Evolutionary conservation across 2,797 vertebrate genomes (phyloP).

Genomic region (Aphelocoma californica): DNA sequence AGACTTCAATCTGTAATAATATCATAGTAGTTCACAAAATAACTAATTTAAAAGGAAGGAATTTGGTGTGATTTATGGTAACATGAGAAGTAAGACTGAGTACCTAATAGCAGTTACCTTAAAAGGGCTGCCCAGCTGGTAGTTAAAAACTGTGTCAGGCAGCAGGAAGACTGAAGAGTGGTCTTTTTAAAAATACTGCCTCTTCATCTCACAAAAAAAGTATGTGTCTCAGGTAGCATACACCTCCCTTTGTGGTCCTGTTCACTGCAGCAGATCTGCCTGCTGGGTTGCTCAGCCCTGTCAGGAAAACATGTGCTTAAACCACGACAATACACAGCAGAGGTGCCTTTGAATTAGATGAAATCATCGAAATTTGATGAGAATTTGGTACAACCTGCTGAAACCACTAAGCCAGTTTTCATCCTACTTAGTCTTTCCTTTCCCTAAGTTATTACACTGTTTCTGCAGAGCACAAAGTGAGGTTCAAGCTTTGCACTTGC

Average conservation of each 20-base stretch:
- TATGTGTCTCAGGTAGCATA: not conserved
- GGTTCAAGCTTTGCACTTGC: not conserved
- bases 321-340: not conserved
- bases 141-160: not conserved
- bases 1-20: not conserved
- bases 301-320: not conserved
- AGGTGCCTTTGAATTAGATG: not conserved
- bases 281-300: rapidly evolving
- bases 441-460: not conserved
- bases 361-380: not conserved
- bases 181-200: not conserved
- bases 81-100: not conserved
- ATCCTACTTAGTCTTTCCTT: not conserved
- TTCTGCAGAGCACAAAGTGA: not conserved
- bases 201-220: not conserved
- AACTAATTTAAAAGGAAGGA: not conserved
- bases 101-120: not conserved
- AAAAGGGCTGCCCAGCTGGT: not conserved
- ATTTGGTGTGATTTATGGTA: not conserved
- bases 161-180: not conserved
- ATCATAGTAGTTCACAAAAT: not conserved
- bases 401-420: not conserved
- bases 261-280: not conserved
- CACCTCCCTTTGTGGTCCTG: not conserved
- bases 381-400: not conserved